Evolutionary conservation across 92 coral and sea anemone genomes (phyloP), one percentile per base, ranked within the genome.

Genomic region (Palythoa heliodiscus): DNA sequence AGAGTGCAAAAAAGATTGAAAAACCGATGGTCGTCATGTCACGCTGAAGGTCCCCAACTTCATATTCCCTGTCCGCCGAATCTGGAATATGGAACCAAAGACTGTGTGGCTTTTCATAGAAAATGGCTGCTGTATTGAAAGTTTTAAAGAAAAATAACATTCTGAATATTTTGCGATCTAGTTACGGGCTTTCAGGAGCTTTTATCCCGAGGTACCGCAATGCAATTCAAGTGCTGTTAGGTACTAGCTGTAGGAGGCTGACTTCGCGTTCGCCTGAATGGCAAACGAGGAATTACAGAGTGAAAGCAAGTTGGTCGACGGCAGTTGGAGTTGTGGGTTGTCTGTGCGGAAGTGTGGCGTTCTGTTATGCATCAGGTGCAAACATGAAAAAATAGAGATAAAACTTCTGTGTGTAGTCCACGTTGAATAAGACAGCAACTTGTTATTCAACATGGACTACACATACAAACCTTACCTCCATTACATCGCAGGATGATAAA

Each of bases 291-390:
- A 75, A 52, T 50, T 13, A 75, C 8, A 76, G 10, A 7, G 78
- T 29, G 54, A 48, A 12, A 25, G 17, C 13, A 16, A 29, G 63
- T 24, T 54, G 68, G 81, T 24, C 48, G 9, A 11, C 68, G 12
- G 23, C 81, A 8, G 68, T 76, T 40, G 83, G 91, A 53, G 15
- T 64, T 15, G 50, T 86, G 60, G 90, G 87, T 22, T 39, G 81
- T 35, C 83, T 92, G 16, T 86, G 88, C 76, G 90, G 95, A 71
- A 81, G 88, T 52, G 76, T 89, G 29, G 93, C 91, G 50, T 52
- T 91, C 4, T 91, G 97, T 78, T 58, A 71, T 54, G 55, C 89
- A 47, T 47, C 88, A 60, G 86, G 91, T 89, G 37, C 7, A 19
- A 19, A n/a, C 5, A 63, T 63, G 53, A 6, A 1, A 11, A 20